Evolutionary conservation across 2,113 vertebrate species (phyloP), one percentile per base, ranked within the genome.

Genomic region (Micronycteris hirsuta): DNA sequence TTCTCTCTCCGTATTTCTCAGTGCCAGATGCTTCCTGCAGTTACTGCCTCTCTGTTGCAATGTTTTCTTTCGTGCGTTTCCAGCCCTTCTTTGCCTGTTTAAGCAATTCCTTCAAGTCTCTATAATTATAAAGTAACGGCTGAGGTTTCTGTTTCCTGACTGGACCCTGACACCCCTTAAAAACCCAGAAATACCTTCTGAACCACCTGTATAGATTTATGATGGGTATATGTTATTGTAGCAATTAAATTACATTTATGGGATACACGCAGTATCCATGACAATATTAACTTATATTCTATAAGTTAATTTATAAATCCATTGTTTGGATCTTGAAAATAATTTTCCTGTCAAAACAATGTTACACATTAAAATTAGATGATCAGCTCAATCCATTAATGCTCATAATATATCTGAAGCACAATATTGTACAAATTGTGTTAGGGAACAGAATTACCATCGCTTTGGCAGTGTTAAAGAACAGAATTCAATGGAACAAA

Each of bases 301-400:
- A 52, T 85, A 95, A 84, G 54, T 65, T 74, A 85, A 89, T 85
- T 82, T 82, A 49, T 43, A 83, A 94, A 70, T 85, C 33, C 16
- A 70, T 13, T 68, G 13, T 36, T 80, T 95, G 43, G 45, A 78
- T 80, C 36, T 76, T 61, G 45, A 38, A 83, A 65, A 86, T 71
- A 71, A 83, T 78, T 94, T 96, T 78, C 38, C 36, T 49, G 49
- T 49, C 11, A 87, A 85, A 89, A 78, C 71, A 93, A 61, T 76
- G 76, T 16, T 38, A 58, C 33, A 82, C 38, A n/a, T 76, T 83
- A 56, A 83, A 80, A 41, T 90, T 78, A 54, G 61, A n/a, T n/a
- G 58, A 73, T 91, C n/a, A 63, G 4, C 43, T 68, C 12, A 58
- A 7, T 61, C 19, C 77, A 67, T 73, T 47, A 49, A 28, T 43